Conservation (phyloP, 2,888 invertebrate genomes). For the Adineta ricciae region DNA sequence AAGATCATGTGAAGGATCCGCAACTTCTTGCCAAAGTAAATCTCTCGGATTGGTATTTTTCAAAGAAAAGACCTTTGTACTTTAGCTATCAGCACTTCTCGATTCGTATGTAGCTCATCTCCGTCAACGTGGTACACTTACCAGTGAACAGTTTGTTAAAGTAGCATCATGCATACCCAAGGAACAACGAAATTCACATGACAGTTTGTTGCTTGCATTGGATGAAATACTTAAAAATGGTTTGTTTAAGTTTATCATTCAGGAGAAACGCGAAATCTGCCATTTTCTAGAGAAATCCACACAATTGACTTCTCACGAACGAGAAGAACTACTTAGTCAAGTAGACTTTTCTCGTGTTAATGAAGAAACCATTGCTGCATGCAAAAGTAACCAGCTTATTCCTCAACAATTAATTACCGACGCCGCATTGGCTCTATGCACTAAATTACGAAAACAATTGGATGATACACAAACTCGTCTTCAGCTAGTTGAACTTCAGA, state of each 20-base stretch:
- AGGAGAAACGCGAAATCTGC: background rate
- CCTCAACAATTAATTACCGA: constrained; percentile 41
- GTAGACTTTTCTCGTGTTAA: constrained; percentile 43
- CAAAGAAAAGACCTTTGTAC: background rate
- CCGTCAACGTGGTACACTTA: background rate
- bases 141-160: constrained; percentile 18
- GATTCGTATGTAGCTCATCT: background rate
- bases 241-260: background rate
- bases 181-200: background rate
- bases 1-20: background rate
- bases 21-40: background rate
- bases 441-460: constrained; percentile 40
- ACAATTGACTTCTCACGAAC: constrained; percentile 31
- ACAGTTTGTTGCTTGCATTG: background rate
- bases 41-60: background rate
- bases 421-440: constrained; percentile 43
- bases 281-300: background rate
- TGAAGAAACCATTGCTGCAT: constrained; percentile 41
- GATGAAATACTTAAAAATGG: background rate
- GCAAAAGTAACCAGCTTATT: constrained; percentile 41
- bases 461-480: constrained; percentile 35
- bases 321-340: constrained; percentile 39
- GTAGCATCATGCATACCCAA: constrained; percentile 16
- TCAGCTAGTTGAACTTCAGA: background rate
- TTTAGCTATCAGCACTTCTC: background rate